phyloP scores from a whole-genome alignment of 2,888 invertebrate genomes.

The Creontiades dilutus region DNA sequence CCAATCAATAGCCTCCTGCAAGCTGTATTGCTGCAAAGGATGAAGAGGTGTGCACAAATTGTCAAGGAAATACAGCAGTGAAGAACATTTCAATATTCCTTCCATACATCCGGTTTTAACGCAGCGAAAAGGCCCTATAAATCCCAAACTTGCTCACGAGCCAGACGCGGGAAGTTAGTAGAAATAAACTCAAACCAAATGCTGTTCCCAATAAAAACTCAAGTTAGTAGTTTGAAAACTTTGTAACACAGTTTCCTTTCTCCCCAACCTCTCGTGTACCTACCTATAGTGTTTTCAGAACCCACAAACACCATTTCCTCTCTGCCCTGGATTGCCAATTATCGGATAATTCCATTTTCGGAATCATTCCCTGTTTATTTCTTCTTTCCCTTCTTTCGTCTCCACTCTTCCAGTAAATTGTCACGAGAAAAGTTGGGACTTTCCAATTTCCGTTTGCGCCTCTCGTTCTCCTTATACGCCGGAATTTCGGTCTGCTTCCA shows the following conservation, averaged over 20 bases:
- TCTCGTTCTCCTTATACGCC: too few species aligned
- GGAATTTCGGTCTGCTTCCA: too few species aligned
- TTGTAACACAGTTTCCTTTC: not conserved
- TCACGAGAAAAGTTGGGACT: too few species aligned
- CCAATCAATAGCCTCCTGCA: too few species aligned
- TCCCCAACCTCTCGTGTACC: not conserved
- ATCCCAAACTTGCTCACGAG: not conserved
- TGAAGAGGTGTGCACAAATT: too few species aligned
- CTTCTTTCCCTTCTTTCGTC: not conserved
- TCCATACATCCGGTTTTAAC: too few species aligned
- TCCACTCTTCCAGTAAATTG: too few species aligned
- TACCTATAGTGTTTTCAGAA: not conserved
- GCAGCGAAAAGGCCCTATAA: not conserved
- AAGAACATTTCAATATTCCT: too few species aligned
- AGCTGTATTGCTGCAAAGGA: too few species aligned
- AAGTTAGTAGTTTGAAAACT: slow-evolving; percentile 15
- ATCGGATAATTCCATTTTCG: slow-evolving; percentile 11
- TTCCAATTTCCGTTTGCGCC: too few species aligned
- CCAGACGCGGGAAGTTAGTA: not conserved
- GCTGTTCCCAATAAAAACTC: slow-evolving; percentile 1
- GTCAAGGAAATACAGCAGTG: too few species aligned
- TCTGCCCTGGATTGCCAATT: slow-evolving; percentile 6
- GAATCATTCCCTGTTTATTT: not conserved
- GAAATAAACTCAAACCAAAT: not conserved
- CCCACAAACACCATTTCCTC: slow-evolving; percentile 13